Evolutionary conservation across 2,113 vertebrate species (phyloP), one percentile per base, ranked within the genome.

Genomic region (Micromys minutus): DNA sequence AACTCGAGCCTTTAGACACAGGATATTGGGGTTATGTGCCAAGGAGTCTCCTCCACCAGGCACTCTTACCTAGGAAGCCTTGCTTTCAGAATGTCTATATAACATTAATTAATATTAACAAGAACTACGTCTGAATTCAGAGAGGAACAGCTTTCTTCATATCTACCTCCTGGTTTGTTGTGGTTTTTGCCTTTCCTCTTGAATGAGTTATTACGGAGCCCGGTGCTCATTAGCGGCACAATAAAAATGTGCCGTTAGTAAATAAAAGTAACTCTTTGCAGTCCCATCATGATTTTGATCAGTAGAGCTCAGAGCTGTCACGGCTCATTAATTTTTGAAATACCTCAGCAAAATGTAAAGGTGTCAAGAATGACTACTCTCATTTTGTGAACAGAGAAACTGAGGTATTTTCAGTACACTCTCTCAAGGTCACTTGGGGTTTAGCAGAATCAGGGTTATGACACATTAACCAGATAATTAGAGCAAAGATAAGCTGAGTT

Each of bases 231-330:
- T 97, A 97, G 94, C 29, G 42, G 19, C 47, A 75, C 69, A 95
- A 71, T 97, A 95, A 95, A 95, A 95, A 87, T 36, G 55, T 92
- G 19, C 55, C 31, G 55, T 36, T 57, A 88, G 89, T 94, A 97
- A 97, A 95, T 97, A 97, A 95, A 95, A 92, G 86, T 89, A 76
- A 81, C 65, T 85, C 84, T 97, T 96, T 97, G 93, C 94, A 96
- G 90, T 96, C 74, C 75, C 63, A 90, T 57, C 34, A 19, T 47
- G 29, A 59, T 93, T 97, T 96, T 96, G 96, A 97, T 97, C 93
- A 69, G 61, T 90, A 52, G 26, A 81, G 52, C 81, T 93, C 92
- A 93, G 91, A 96, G 85, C 39, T 89, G 96, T 92, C 45, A 11
- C 0, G 36, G 80, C 81, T 96, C 87, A 92, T 97, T 96, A 96